These are phyloP conservation scores for Trichopria drosophilae DNA, from an alignment of 2,888 invertebrate genomes.

Conservation along the genomic window DNA sequence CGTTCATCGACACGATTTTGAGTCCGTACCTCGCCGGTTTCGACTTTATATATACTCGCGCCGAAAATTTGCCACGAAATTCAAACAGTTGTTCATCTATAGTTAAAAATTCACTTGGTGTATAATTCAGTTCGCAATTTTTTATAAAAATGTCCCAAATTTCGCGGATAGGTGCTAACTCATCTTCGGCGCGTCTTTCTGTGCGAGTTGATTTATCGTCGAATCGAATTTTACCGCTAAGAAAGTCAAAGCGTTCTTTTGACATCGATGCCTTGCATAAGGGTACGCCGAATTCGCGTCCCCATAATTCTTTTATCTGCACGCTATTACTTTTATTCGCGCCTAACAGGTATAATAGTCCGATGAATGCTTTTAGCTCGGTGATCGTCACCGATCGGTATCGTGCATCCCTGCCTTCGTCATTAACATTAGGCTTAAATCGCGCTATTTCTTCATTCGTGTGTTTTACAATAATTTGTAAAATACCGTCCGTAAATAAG, in stretches of 20 bases:
- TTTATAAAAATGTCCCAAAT: conserved; percentile 16
- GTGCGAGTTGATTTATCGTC: neutral
- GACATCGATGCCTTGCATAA: conserved; percentile 10
- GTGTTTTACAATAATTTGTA: neutral
- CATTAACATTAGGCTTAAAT: neutral
- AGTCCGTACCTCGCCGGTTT: conserved; percentile 20
- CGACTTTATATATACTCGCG: conserved; percentile 8
- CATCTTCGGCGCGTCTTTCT: neutral
- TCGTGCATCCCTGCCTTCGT: neutral
- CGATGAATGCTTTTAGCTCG: neutral
- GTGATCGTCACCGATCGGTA: neutral
- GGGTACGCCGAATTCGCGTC: conserved; percentile 5
- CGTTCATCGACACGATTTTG: conserved; percentile 21
- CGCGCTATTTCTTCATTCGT: neutral
- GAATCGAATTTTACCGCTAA: neutral
- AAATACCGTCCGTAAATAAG: conserved; percentile 4
- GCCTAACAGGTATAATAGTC: neutral
- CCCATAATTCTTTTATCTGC: neutral
- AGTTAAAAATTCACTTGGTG: conserved; percentile 1
- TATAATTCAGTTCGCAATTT: conserved; percentile 15
- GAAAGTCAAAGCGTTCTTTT: conserved; percentile 11
- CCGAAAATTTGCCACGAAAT: conserved; percentile 12
- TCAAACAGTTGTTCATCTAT: conserved; percentile 14
- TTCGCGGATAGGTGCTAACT: conserved; percentile 18
- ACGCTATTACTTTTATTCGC: neutral